Evolutionary conservation across 2,797 vertebrate species (phyloP).

Genomic region (Hippocampus kuda): DNA sequence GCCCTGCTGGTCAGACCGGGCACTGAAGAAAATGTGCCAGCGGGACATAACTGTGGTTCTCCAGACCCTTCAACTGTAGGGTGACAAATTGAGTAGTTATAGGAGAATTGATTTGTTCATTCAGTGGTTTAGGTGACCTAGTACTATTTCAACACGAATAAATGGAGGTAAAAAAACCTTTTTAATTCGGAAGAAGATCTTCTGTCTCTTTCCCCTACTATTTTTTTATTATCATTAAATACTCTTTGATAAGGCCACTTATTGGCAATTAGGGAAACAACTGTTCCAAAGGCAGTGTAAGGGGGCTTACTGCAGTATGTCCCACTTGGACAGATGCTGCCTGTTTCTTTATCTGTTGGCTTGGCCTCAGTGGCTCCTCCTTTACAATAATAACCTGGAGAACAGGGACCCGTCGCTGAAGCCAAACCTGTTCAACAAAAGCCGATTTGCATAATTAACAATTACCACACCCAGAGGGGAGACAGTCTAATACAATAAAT

Average conservation of each 20-base stretch:
- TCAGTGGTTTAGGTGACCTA: not conserved
- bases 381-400: slow-evolving; percentile 77
- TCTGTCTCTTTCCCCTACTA: not conserved
- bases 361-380: slow-evolving; percentile 66
- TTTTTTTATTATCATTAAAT: not conserved
- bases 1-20: slow-evolving; percentile 53
- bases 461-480: not conserved
- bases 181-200: not conserved
- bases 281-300: slow-evolving; percentile 13
- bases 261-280: not conserved
- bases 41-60: slow-evolving; percentile 72
- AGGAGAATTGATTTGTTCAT: slow-evolving; percentile 15
- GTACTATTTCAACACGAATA: not conserved
- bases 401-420: slow-evolving; percentile 73
- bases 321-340: slow-evolving; percentile 76
- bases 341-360: slow-evolving; percentile 73
- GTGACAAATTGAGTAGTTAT: slow-evolving; percentile 11
- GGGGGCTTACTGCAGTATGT: slow-evolving; percentile 75
- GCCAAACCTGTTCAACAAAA: slow-evolving; percentile 67
- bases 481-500: not conserved
- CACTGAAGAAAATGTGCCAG: slow-evolving; percentile 75
- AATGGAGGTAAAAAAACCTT: not conserved
- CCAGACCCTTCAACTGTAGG: slow-evolving; percentile 69
- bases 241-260: not conserved
- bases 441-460: not conserved